phyloP scores from a whole-genome alignment of 2,797 vertebrate species.

The Rhinophrynus dorsalis region DNA sequence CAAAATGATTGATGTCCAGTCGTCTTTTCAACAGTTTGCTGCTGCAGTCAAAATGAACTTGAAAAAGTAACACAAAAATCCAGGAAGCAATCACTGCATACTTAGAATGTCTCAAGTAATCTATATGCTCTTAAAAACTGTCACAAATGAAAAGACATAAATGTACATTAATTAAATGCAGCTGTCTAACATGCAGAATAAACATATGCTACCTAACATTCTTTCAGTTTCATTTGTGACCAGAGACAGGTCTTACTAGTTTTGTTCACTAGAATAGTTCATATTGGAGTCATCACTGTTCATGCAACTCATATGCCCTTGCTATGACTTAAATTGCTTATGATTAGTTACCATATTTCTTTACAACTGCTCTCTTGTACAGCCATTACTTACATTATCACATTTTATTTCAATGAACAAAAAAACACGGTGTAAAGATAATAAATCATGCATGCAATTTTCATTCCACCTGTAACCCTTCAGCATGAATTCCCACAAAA shows the following conservation, averaged over 20 bases:
- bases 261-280: neutral
- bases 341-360: too few species aligned
- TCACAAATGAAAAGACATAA: slow-evolving; percentile 18
- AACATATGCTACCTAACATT: neutral
- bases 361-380: too few species aligned
- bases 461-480: too few species aligned
- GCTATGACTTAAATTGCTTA: neutral
- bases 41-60: neutral
- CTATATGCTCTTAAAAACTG: neutral
- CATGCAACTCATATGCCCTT: neutral
- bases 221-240: slow-evolving; percentile 2
- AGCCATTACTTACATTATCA: too few species aligned
- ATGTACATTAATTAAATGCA: neutral
- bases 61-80: neutral
- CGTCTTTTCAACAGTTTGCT: neutral
- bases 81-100: slow-evolving; percentile 13
- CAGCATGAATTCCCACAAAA: too few species aligned
- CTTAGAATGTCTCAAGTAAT: slow-evolving; percentile 1
- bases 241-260: neutral
- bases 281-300: neutral
- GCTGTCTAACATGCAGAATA: neutral
- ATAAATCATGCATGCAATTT: too few species aligned
- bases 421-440: too few species aligned
- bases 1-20: slow-evolving; percentile 9
- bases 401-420: too few species aligned